Conservation (phyloP, 1,140 invertebrate genomes). For the Rhopalosiphum maidis region DNA sequence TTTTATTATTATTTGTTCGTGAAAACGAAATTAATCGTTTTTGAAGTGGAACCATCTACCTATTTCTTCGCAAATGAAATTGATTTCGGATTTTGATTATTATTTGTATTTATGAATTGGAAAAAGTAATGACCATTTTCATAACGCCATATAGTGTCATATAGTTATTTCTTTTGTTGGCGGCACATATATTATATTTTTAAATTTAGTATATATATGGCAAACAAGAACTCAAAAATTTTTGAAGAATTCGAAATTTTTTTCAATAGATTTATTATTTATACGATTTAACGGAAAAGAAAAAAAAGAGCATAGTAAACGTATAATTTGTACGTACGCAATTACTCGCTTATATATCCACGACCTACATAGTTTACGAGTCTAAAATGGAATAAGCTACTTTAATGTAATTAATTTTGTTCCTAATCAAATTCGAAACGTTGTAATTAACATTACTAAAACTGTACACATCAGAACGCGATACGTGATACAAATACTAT, state of each 20-base stretch:
- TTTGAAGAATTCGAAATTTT: not conserved
- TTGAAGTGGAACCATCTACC: not conserved
- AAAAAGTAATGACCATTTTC: not conserved
- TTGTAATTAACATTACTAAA: not conserved
- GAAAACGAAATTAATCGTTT: not conserved
- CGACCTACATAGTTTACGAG: not conserved
- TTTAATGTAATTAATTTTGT: not conserved
- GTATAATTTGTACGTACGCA: not conserved
- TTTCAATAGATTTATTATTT: not conserved
- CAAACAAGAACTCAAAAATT: not conserved
- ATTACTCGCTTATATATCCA: not conserved
- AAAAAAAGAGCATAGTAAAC: not conserved
- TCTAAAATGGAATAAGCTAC: not conserved
- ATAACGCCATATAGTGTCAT: too few relatives aligned
- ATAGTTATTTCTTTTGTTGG: not conserved
- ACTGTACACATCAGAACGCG: not conserved
- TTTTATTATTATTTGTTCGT: not conserved
- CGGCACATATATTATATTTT: not conserved
- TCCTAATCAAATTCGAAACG: not conserved
- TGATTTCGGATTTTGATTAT: not conserved
- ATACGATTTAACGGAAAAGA: not conserved
- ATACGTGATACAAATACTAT: not conserved
- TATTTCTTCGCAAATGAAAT: not conserved
- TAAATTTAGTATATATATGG: not conserved
- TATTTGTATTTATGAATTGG: not conserved